Percentiles rank a stretch among this genome's conserved stretches.
These are phyloP conservation scores for Tenthredo scrophulariae DNA, from an alignment of 2,888 invertebrate genomes.

Conservation along the genomic window DNA sequence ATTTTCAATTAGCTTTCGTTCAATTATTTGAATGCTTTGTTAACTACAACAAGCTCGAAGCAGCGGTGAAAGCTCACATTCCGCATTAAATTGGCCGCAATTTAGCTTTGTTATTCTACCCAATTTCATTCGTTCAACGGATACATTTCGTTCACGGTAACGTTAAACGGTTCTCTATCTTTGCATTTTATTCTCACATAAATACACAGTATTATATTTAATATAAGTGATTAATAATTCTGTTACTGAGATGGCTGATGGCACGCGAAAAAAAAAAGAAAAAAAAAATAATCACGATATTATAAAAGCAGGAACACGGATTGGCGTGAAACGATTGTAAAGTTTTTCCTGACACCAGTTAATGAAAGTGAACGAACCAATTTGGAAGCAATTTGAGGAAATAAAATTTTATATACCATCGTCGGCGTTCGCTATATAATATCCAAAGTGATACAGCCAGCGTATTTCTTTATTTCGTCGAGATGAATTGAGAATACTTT, in stretches of 20 bases:
- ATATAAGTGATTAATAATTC: neutral
- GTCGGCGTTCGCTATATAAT: neutral
- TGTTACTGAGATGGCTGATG: neutral
- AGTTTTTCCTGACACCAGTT: constrained; percentile 4
- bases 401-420: constrained; percentile 12
- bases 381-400: constrained; percentile 30
- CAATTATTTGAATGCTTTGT: constrained; percentile 20
- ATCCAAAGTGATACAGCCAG: neutral
- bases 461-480: neutral
- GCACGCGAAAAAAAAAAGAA: neutral
- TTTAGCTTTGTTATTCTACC: constrained; percentile 24
- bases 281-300: neutral
- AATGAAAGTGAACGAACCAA: constrained; percentile 15
- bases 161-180: neutral
- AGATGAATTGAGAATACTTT: constrained; percentile 27
- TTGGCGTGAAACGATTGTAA: neutral
- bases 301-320: neutral
- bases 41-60: neutral
- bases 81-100: constrained; percentile 18
- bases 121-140: constrained; percentile 32
- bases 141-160: constrained; percentile 22
- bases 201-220: neutral
- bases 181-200: neutral
- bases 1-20: constrained; percentile 19
- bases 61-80: neutral